phyloP scores from a whole-genome alignment of 2,888 invertebrate species.

The Megastigmus dorsalis region DNA sequence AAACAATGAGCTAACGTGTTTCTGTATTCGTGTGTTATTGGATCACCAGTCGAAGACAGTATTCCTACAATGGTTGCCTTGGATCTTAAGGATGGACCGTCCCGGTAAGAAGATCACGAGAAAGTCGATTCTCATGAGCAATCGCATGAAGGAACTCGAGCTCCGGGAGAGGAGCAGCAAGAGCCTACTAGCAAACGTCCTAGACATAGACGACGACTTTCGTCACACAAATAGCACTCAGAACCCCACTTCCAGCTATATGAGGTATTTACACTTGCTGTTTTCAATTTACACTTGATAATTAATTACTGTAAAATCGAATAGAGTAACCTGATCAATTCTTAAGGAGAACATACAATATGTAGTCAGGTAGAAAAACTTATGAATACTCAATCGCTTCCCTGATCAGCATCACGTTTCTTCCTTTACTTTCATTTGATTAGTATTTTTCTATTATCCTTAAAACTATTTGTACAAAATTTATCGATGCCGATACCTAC shows the following conservation, averaged over 20 bases:
- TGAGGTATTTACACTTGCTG: no score
- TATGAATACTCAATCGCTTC: no score
- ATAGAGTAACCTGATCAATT: no score
- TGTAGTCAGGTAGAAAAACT: no score
- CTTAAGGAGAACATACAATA: no score
- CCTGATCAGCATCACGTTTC: no score
- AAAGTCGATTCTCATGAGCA: conserved; percentile 92
- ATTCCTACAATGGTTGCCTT: conserved; percentile 98
- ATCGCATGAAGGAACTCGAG: conserved; percentile 94
- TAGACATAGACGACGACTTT: conserved; percentile 97
- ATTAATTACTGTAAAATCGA: neutral
- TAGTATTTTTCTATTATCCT: no score
- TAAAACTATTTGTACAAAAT: no score
- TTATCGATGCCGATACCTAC: no score
- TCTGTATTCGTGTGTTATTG: no score
- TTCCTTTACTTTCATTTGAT: no score
- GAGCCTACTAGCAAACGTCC: conserved; percentile 93
- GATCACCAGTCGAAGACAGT: conserved; percentile 96
- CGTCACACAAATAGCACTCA: conserved; percentile 81
- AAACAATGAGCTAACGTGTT: neutral
- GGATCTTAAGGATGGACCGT: conserved; percentile 95
- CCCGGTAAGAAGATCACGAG: conserved; percentile 96
- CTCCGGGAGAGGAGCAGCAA: conserved; percentile 95
- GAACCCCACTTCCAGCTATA: conserved; percentile 64
- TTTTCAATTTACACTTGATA: neutral